Evolutionary conservation across 2,113 vertebrate genomes (phyloP).

Genomic region (Suncus etruscus): DNA sequence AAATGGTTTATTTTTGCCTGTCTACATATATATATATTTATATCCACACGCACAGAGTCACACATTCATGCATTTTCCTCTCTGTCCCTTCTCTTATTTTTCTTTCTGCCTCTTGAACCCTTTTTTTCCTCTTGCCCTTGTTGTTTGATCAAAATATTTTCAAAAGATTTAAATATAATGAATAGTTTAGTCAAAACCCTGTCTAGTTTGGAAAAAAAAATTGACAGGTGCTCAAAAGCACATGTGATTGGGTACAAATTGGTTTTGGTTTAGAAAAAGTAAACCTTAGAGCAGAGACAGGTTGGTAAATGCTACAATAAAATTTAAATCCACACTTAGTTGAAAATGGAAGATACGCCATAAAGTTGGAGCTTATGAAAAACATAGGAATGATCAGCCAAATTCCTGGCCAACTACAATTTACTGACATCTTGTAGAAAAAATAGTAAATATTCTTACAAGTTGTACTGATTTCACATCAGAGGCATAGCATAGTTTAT

Average conservation of each 20-base stretch:
- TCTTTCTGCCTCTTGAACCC: not conserved
- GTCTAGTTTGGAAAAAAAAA: not conserved
- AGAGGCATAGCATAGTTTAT: slow-evolving; percentile 69
- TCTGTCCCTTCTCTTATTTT: not conserved
- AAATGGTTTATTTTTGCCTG: not conserved
- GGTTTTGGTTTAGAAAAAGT: slow-evolving; percentile 18
- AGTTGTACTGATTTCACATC: slow-evolving; percentile 59
- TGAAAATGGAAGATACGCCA: slow-evolving; percentile 50
- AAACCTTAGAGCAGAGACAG: slow-evolving; percentile 38
- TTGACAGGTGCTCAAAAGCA: not conserved
- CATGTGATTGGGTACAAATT: slow-evolving; percentile 33
- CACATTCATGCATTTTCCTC: not conserved
- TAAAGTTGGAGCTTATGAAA: slow-evolving; percentile 49
- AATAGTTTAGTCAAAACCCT: slow-evolving; percentile 38
- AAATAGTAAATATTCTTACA: slow-evolving; percentile 22
- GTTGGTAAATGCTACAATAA: slow-evolving; percentile 65
- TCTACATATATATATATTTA: too few species aligned
- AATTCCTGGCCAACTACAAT: slow-evolving; percentile 58
- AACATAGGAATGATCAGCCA: not conserved
- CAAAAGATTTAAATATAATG: slow-evolving; percentile 2
- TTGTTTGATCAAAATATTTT: not conserved
- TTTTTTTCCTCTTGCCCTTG: not conserved
- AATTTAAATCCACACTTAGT: slow-evolving; percentile 51
- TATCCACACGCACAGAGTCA: not conserved
- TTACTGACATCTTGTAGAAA: slow-evolving; percentile 34